phyloP scores from a whole-genome alignment of 1,140 invertebrate species.

The Teleogryllus occipitalis region DNA sequence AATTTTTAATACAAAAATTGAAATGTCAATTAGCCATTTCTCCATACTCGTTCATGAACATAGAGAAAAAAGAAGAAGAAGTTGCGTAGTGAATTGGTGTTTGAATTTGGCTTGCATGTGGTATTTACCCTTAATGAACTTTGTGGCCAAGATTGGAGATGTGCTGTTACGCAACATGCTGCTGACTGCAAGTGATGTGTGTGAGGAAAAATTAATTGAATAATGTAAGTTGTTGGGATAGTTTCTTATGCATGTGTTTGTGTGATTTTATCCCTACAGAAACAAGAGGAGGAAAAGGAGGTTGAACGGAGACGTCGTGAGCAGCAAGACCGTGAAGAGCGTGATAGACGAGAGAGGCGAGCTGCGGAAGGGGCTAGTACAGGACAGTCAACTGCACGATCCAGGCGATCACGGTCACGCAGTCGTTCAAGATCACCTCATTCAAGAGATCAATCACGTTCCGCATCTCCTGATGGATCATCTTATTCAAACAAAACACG shows the following conservation, averaged over 20 bases:
- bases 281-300: conserved; percentile 22
- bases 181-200: conserved; percentile 9
- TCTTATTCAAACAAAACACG: conserved; percentile 20
- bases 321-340: conserved; percentile 12
- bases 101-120: conserved; percentile 1
- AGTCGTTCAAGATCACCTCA: conserved; percentile 7
- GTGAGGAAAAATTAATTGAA: background rate
- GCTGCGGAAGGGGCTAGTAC: conserved; percentile 3
- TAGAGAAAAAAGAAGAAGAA: background rate
- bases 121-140: background rate
- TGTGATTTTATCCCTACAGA: conserved; percentile 14
- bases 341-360: conserved; percentile 13
- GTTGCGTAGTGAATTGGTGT: background rate
- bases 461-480: conserved; percentile 11
- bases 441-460: conserved; percentile 3
- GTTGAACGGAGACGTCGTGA: conserved; percentile 17
- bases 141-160: conserved; percentile 1
- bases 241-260: background rate
- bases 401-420: conserved; percentile 6
- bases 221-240: background rate
- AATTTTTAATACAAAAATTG: background rate
- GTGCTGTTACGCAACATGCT: background rate
- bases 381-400: background rate
- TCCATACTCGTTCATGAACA: background rate
- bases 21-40: background rate